Conservation (phyloP, 2,113 vertebrate species). For the Zosterops pallidus region DNA sequence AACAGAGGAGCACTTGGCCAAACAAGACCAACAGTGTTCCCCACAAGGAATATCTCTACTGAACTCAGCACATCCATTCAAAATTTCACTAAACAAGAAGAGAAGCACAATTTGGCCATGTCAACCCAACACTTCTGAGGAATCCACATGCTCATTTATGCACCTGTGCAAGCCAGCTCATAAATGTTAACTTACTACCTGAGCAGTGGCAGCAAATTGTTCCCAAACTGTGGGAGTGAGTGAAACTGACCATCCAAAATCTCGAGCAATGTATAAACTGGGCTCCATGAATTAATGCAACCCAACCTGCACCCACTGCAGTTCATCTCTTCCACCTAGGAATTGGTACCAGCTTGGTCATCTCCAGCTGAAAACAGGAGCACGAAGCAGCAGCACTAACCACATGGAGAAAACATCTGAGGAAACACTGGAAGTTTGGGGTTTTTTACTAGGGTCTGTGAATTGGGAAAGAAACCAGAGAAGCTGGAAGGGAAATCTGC, state of each 20-base stretch:
- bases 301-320: not conserved
- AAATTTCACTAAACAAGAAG: not conserved
- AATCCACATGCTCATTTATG: not conserved
- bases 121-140: not conserved
- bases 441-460: not conserved
- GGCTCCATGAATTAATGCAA: not conserved
- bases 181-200: not conserved
- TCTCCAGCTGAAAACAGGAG: constrained; percentile 2
- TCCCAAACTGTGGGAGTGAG: not conserved
- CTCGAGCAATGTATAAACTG: not conserved
- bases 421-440: not conserved
- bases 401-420: not conserved
- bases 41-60: not conserved
- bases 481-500: constrained; percentile 39
- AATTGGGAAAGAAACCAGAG: constrained; percentile 44
- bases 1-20: not conserved
- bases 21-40: not conserved
- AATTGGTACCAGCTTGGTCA: not conserved
- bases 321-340: not conserved
- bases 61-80: not conserved
- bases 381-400: not conserved
- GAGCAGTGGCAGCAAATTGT: not conserved
- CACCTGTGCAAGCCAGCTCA: not conserved
- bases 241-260: not conserved
- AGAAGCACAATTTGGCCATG: not conserved